phyloP scores from a whole-genome alignment of 2,113 vertebrate species.

The Spea multiplicata region DNA sequence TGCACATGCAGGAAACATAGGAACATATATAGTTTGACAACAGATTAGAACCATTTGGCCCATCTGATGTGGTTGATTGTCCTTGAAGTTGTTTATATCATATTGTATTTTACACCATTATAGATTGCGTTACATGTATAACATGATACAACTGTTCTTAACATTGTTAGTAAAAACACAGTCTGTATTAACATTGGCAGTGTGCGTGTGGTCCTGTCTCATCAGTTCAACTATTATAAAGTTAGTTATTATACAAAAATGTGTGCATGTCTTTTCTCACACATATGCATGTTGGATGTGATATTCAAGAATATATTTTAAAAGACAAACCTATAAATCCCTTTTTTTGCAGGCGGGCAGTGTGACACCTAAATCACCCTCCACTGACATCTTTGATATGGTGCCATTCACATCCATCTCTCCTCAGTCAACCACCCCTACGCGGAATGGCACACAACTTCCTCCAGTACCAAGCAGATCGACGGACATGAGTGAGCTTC shows the following conservation, averaged over 20 bases:
- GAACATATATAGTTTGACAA: too few relatives aligned
- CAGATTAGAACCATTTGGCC: too few relatives aligned
- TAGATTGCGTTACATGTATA: too few relatives aligned
- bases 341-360: constrained; percentile 76
- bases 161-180: too few relatives aligned
- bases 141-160: too few relatives aligned
- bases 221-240: too few relatives aligned
- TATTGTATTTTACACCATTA: too few relatives aligned
- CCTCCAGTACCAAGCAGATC: constrained; percentile 81
- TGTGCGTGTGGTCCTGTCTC: too few relatives aligned
- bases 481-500: constrained; percentile 80
- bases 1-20: too few relatives aligned
- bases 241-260: not conserved
- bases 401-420: constrained; percentile 91
- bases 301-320: constrained; percentile 5
- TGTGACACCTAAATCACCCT: constrained; percentile 74
- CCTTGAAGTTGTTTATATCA: too few relatives aligned
- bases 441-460: constrained; percentile 85
- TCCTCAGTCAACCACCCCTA: constrained; percentile 75
- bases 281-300: constrained; percentile 52
- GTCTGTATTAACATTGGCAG: too few relatives aligned
- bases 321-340: constrained; percentile 33
- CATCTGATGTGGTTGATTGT: too few relatives aligned
- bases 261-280: not conserved
- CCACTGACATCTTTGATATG: constrained; percentile 97